These are phyloP conservation scores for Athene cunicularia DNA, from an alignment of 2,113 vertebrate species.

Conservation along the genomic window DNA sequence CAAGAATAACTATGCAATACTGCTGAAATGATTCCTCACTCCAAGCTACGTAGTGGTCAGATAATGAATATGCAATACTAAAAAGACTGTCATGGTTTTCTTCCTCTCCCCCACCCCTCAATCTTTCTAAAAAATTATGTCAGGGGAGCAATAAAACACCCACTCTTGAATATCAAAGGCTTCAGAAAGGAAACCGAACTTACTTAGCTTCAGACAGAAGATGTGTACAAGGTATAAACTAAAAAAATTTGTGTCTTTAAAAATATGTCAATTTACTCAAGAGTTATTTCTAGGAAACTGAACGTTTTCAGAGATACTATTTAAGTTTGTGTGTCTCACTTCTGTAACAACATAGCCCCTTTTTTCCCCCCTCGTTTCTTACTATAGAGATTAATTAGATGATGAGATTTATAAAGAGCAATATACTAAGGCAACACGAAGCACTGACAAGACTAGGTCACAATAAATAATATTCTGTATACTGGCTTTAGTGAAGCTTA, in stretches of 20 bases:
- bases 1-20: not conserved
- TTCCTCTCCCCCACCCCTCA: not conserved
- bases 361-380: not conserved
- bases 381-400: not conserved
- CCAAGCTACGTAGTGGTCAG: not conserved
- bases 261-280: not conserved
- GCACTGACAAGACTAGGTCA: not conserved
- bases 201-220: not conserved
- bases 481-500: not conserved
- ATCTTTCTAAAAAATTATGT: not conserved
- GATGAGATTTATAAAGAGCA: not conserved
- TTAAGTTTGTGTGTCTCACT: not conserved
- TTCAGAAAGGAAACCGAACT: not conserved
- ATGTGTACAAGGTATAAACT: not conserved
- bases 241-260: not conserved
- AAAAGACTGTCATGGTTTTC: not conserved
- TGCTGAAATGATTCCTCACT: not conserved
- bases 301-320: not conserved
- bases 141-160: constrained; percentile 7
- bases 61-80: not conserved
- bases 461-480: not conserved
- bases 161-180: not conserved
- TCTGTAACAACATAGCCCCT: not conserved
- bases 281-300: not conserved
- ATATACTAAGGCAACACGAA: not conserved